phyloP scores from a whole-genome alignment of 2,113 vertebrate genomes.

The Charadrius vociferus region DNA sequence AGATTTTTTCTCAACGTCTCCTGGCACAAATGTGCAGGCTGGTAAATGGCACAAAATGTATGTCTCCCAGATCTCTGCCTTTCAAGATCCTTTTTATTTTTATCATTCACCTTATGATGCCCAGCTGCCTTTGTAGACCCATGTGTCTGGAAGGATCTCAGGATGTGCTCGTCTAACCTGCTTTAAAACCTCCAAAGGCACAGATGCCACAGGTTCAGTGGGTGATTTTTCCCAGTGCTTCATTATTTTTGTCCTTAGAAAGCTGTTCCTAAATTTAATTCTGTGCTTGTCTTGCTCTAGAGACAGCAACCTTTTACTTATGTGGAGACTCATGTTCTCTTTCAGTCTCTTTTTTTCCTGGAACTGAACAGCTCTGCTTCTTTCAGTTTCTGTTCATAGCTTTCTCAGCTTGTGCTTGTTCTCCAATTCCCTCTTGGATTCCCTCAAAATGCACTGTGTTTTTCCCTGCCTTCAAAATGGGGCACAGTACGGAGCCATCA shows the following conservation, averaged over 20 bases:
- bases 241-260: background rate
- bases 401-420: background rate
- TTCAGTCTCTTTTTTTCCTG: background rate
- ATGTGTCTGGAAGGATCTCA: background rate
- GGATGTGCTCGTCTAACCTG: background rate
- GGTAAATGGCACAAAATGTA: background rate
- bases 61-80: background rate
- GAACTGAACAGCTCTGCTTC: background rate
- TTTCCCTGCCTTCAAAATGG: background rate
- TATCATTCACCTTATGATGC: background rate
- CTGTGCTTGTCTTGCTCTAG: background rate
- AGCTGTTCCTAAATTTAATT: background rate
- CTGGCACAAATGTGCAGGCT: background rate
- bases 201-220: background rate
- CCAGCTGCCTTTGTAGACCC: background rate
- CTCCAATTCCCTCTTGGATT: background rate
- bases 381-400: background rate
- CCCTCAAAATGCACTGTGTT: background rate
- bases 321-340: background rate
- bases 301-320: background rate
- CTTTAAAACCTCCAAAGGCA: background rate
- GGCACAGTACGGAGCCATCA: background rate
- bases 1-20: background rate
- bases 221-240: background rate
- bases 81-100: conserved; percentile 5